Base-by-base conservation (phyloP, 2,888 invertebrate species). In the Parnassius mnemosyne region DNA sequence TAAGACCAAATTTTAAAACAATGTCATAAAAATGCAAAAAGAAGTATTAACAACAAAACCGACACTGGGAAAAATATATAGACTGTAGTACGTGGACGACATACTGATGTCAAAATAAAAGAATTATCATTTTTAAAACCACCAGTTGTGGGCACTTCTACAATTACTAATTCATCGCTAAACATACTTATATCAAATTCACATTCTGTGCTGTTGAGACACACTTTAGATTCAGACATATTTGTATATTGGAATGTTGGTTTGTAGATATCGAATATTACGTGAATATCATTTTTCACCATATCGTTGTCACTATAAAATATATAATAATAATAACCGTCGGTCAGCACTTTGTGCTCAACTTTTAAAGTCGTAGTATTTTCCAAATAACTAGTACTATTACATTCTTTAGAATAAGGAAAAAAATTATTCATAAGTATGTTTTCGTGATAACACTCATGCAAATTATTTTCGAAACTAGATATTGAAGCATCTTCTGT, bases 251-350 rank as follows among this genome's bases (percentile, higher is more conserved):
- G 94, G 85, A 96, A 96, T 69, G 96, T 95, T 12, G 96, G 96
- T 75, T 97, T 97, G 75, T 95, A 95, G 76, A 97, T 96, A 85
- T 97, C 95, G 79, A 97, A 96, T 66, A 96, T 93, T 9, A 95
- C 96, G 84, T 96, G 95, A 72, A 97, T 95, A 76, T 96, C 95
- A 83, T 97, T 97, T 55, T 92, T 93, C 10, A 95, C 94, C 71
- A 94, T 89, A 80, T 96, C 96, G 85, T 97, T 96, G 79, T 97
- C 96, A 73, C 96, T 96, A 77, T 96, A 97, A 84, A 97, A 97
- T 71, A 97, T 96, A 74, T 97, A 97, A 84, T 97, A 97, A 80
- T 97, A 97, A 84, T 97, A 97, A 9, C 96, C 97, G 78, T 96
- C 95, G 57, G 93, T 91, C 47, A 93, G 88, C 34, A 97, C 95